Evolutionary conservation across 2,888 invertebrate species (phyloP).

Genomic region (Noctua janthina): DNA sequence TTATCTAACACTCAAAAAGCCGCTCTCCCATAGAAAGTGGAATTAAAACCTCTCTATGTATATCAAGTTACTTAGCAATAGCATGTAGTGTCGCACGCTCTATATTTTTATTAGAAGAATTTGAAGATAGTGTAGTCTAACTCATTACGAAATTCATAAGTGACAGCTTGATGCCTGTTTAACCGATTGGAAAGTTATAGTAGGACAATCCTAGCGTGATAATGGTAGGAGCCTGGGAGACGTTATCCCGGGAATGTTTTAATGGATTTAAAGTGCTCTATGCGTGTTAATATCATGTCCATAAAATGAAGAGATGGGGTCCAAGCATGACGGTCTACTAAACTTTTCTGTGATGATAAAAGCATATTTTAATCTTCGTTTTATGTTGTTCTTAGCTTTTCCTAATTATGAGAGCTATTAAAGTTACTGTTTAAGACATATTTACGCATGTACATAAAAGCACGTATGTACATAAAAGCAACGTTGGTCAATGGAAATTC

Average conservation of each 20-base stretch:
- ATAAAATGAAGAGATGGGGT: constrained; percentile 76
- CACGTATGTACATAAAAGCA: constrained; percentile 5
- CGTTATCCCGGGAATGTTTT: constrained; percentile 83
- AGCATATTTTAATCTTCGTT: constrained; percentile 48
- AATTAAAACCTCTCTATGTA: constrained; percentile 19
- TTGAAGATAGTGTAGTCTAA: constrained; percentile 75
- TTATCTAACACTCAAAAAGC: constrained; percentile 8
- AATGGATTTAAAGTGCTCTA: constrained; percentile 85
- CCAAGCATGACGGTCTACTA: constrained; percentile 67
- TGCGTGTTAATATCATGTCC: constrained; percentile 82
- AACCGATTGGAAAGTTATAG: constrained; percentile 76
- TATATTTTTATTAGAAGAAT: constrained; percentile 69
- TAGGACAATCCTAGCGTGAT: constrained; percentile 78
- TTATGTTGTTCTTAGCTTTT: constrained; percentile 43
- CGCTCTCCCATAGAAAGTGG: constrained; percentile 21
- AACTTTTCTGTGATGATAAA: constrained; percentile 56
- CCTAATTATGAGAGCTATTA: constrained; percentile 12
- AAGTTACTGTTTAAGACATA: constrained; percentile 13
- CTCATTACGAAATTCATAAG: constrained; percentile 77
- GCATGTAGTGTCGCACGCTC: constrained; percentile 41
- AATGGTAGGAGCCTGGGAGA: constrained; percentile 75
- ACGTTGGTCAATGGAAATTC: constrained; percentile 13
- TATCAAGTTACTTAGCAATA: constrained; percentile 41
- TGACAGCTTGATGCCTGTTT: constrained; percentile 69
- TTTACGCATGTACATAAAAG: constrained; percentile 7